These are phyloP conservation scores for Mythimna pallens DNA, from an alignment of 2,888 invertebrate species.

Conservation along the genomic window DNA sequence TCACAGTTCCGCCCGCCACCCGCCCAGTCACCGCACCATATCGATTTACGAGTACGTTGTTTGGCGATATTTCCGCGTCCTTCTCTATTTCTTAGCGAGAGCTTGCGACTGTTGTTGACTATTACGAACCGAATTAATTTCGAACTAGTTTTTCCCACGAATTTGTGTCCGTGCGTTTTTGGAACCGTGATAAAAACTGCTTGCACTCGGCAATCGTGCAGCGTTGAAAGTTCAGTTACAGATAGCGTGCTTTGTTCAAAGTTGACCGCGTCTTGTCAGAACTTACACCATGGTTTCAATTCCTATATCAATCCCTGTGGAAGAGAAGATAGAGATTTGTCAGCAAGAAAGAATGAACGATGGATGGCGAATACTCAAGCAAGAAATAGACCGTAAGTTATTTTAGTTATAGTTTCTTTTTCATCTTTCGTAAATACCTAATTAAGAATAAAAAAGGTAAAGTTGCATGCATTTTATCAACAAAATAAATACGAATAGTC, in stretches of 20 bases:
- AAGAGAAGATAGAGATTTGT: not conserved
- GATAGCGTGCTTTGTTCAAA: not conserved
- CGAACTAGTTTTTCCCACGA: not conserved
- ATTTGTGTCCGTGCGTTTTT: not conserved
- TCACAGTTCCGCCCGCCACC: not conserved
- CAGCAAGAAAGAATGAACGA: fast-evolving
- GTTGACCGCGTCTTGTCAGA: not conserved
- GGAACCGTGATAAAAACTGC: not conserved
- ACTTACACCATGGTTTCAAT: not conserved
- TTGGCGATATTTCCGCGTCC: not conserved
- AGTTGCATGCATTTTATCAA: no score
- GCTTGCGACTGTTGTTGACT: not conserved
- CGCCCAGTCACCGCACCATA: not conserved
- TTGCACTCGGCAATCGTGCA: no score
- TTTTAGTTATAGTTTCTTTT: no score
- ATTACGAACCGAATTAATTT: not conserved
- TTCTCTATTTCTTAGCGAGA: no score
- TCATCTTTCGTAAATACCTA: no score
- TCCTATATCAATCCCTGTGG: fast-evolving
- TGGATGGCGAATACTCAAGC: not conserved
- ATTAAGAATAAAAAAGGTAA: no score
- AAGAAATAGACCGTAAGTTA: not conserved
- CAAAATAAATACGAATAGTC: no score
- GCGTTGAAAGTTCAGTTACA: no score
- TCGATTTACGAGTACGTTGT: not conserved